Evolutionary conservation across 2,888 invertebrate genomes (phyloP), one percentile per base, ranked within the genome.

Genomic region (Megamerina dolium): DNA sequence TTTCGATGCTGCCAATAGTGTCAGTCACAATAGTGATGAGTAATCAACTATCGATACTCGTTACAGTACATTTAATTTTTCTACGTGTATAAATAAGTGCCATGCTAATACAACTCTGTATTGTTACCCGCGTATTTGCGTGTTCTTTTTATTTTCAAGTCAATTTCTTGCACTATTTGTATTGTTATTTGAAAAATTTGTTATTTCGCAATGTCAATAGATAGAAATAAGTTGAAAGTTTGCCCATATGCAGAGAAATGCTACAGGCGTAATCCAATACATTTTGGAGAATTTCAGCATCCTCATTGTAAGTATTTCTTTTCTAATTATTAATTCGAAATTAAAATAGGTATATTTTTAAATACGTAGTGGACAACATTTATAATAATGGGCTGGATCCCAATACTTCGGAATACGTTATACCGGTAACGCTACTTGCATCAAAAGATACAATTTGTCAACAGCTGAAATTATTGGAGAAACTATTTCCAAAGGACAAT

Each of bases 251-350:
- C 82, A 6, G 79, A 80, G 20, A 79, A 78, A 53, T 93, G 93
- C 61, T 92, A 85, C 60, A 77, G 93, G 40, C 79, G 81, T 58
- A 92, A 91, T 73, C 87, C 88, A 1, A 79, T 82, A 44, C 94
- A 94, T 70, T 85, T 91, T 49, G 76, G 77, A 47, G 86, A 91
- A 67, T 90, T 78, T 67, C 77, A 78, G 26, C 93, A 93, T 75
- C 78, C 81, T 8, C 86, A 88, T 62, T 77, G 89, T 89, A 75
- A 53, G 58, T 45, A 26, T 6, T n/a, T 30, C 13, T 19, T 29
- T 37, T 23, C 4, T 9, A 32, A 41, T 18, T 34, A 27, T 43
- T 31, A 14, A n/a, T 14, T 9, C 16, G n/a, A 5, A 17, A 32
- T n/a, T 21, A 2, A 5, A 23, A 32, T 27, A 12, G 17, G 3